Evolutionary conservation across 1,140 invertebrate species (phyloP), one percentile per base, ranked within the genome.

Genomic region (Coptotermes formosanus): DNA sequence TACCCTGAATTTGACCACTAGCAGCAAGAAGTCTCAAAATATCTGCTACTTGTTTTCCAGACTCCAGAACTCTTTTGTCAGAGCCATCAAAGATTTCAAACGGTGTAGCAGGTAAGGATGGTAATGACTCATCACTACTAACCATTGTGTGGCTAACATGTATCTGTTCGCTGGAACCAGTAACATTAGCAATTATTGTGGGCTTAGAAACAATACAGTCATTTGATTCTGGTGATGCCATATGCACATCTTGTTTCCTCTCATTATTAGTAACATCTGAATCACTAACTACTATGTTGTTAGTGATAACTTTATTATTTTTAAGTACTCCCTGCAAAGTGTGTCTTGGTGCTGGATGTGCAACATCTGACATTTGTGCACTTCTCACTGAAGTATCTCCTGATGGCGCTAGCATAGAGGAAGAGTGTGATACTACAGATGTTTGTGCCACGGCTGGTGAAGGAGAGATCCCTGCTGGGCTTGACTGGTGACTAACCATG

Each of bases 1-100:
- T 84, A 32, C 52, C 83, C 52, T 84, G 83, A 52, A 84, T 48
- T 30, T 84, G 83, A 52, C 83, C 83, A 52, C 45, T 84, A 45
- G 83, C 83, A n/a, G 83, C 59, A 19, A 84, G 30, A n/a, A 84
- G 48, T 3, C 30, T 84, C 30, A 84, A 59, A 59, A 84, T 84
- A 84, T 84, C 52, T 52, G 83, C 48, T 32, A 84, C 48, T 48
- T 84, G 45, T 84, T 52, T 48, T 30, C 52, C 45, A 48, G 83
- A 75, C 25, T 75, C 64, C 25, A 75, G 2, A 11, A 25, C 64
- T 14, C n/a, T 25, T 25, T 6, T 75, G n/a, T 30, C 64, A n/a
- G 64, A 8, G 8, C n/a, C 64, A 75, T 75, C 64, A 75, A 75
- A 75, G 64, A 25, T 30, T 75, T 75, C 64, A 75, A 75, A 75